Base-by-base conservation (phyloP, 2,797 vertebrate genomes). In the Poecilia gillii region DNA sequence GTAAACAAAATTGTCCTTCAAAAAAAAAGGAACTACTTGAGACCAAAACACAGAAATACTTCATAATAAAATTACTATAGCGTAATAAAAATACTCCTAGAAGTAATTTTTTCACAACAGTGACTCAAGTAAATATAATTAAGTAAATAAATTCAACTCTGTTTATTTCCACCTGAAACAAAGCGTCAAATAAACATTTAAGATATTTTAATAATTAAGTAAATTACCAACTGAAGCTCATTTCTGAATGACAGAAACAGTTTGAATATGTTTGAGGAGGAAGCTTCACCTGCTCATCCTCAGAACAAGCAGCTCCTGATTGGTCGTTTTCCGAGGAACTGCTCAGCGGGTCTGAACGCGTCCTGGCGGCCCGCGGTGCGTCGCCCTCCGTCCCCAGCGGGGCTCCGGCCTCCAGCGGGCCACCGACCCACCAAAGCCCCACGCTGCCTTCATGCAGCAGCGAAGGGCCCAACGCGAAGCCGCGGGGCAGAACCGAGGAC, bases 361-460 rank as follows among this genome's bases (percentile, higher is more conserved):
- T 12, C 41, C 43, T 51, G 14, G 75, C 47, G 57, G 68, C 16
- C 84, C 86, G 81, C 23, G 77, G 84, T 0, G 64, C 1, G 70
- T 88, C 89, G 8, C 76, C 83, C 0, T 84, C 79, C 47, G 59
- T 82, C 55, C 89, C 88, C 53, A 94, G 84, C 79, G 91, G 86
- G 64, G 77, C 53, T 3, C 93, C 93, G 0, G 66, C 90, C 87
- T 80, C 64, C 84, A 93, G 80, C 3, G 81, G 75, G 49, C 72
- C 64, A 14, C 93, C 93, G 0, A 94, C 93, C 93, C 93, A 94
- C 93, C 93, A 94, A 72, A 94, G 89, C 20, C 93, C 93, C 72
- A 91, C 78, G 7, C 79, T 55, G 73, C 88, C 89, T 70, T 84
- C 74, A 0, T 78, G 77, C 71, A 86, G 79, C 77, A 28, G 66